phyloP scores from a whole-genome alignment of 2,797 vertebrate species.

The Rhinichthys osculus region DNA sequence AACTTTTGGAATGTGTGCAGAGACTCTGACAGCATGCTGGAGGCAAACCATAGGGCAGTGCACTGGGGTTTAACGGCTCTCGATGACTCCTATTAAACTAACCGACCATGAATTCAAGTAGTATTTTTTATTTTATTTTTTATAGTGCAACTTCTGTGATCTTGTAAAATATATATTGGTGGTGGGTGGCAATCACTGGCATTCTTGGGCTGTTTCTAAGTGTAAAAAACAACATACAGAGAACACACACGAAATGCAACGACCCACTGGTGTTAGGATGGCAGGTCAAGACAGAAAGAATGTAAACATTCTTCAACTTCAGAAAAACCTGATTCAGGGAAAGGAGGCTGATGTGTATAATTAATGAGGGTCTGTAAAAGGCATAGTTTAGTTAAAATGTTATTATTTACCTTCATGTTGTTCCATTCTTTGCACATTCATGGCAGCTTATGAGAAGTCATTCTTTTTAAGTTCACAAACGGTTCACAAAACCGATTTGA shows the following conservation, averaged over 20 bases:
- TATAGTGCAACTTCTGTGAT: constrained; percentile 40
- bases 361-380: constrained; percentile 8
- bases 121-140: constrained; percentile 10
- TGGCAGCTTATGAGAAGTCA: no score
- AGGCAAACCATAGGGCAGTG: constrained; percentile 10
- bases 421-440: no score
- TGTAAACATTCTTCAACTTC: constrained; percentile 69
- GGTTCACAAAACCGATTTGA: neutral
- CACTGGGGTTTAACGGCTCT: constrained; percentile 45
- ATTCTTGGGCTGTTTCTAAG: constrained; percentile 70
- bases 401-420: neutral
- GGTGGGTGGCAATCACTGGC: constrained; percentile 59
- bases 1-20: constrained; percentile 58
- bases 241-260: constrained; percentile 70
- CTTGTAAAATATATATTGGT: constrained; percentile 52
- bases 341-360: constrained; percentile 2
- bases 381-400: neutral
- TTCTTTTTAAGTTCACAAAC: no score
- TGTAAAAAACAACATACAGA: constrained; percentile 75
- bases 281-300: constrained; percentile 71
- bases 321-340: constrained; percentile 1
- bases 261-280: constrained; percentile 72
- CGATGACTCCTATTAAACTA: constrained; percentile 29
- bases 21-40: neutral
- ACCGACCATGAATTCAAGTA: neutral